Evolutionary conservation across 2,113 vertebrate species (phyloP).

Genomic region (Pseudopipra pipra): DNA sequence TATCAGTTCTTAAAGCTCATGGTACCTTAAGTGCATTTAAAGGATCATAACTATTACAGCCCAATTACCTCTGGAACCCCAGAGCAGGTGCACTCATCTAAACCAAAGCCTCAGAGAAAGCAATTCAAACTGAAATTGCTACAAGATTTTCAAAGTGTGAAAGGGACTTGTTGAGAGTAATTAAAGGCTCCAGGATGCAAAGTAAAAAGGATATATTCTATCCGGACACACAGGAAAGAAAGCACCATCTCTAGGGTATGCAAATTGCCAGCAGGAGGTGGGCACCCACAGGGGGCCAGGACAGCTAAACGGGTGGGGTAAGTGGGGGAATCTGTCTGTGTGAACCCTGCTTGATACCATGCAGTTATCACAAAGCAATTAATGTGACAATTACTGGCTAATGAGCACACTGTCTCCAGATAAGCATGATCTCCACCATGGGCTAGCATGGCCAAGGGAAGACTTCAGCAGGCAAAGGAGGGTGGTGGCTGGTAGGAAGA

Average conservation of each 20-base stretch:
- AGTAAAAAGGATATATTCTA: neutral
- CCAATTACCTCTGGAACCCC: constrained; percentile 43
- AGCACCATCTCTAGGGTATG: neutral
- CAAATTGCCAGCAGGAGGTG: neutral
- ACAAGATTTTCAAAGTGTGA: constrained; percentile 47
- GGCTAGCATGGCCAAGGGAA: neutral
- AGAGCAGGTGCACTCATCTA: constrained; percentile 59
- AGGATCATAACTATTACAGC: constrained; percentile 65
- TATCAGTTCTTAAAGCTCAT: constrained; percentile 26
- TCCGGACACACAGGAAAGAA: rapidly evolving
- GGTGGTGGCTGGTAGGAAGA: neutral
- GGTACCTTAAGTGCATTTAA: constrained; percentile 69
- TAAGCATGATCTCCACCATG: rapidly evolving
- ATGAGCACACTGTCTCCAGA: neutral
- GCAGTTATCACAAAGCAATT: neutral
- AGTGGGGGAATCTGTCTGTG: rapidly evolving
- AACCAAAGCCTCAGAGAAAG: constrained; percentile 45
- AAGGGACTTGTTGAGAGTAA: constrained; percentile 37
- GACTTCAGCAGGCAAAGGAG: neutral
- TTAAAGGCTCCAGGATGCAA: constrained; percentile 29
- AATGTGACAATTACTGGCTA: neutral
- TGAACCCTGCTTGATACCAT: neutral
- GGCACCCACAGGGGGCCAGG: neutral
- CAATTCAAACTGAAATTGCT: constrained; percentile 26
- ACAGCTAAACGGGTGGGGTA: neutral